Percentiles rank a stretch among this genome's conserved stretches.
phyloP scores from a whole-genome alignment of 2,113 vertebrate genomes.

The Ivindomyrus marchei region DNA sequence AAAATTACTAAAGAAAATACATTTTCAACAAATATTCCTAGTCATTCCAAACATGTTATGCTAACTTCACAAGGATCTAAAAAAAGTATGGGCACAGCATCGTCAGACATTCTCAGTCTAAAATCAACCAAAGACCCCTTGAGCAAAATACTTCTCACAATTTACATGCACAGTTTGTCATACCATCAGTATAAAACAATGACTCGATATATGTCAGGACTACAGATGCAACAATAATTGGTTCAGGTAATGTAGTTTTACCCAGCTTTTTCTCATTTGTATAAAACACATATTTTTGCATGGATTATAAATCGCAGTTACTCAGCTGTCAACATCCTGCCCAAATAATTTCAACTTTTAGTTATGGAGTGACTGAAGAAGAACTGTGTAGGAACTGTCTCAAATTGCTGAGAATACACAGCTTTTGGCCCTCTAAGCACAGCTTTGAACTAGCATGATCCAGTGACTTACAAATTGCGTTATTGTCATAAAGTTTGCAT shows the following conservation, averaged over 20 bases:
- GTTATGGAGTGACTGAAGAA: background rate
- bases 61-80: slow-evolving; percentile 6
- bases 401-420: background rate
- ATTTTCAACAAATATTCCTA: background rate
- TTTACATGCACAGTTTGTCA: background rate
- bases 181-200: background rate
- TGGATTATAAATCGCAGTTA: background rate
- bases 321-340: background rate
- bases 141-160: background rate
- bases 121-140: background rate
- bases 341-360: background rate
- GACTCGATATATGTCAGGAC: background rate
- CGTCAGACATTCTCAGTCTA: background rate
- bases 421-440: background rate
- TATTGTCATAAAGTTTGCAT: background rate
- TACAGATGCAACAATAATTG: background rate
- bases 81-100: background rate
- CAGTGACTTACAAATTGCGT: background rate
- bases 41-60: background rate
- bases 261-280: background rate
- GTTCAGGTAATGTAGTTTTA: slow-evolving; percentile 24
- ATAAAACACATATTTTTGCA: slow-evolving; percentile 7
- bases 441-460: background rate
- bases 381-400: background rate
- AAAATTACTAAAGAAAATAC: background rate